phyloP scores from a whole-genome alignment of 2,888 invertebrate genomes.

The Cephus runcator region DNA sequence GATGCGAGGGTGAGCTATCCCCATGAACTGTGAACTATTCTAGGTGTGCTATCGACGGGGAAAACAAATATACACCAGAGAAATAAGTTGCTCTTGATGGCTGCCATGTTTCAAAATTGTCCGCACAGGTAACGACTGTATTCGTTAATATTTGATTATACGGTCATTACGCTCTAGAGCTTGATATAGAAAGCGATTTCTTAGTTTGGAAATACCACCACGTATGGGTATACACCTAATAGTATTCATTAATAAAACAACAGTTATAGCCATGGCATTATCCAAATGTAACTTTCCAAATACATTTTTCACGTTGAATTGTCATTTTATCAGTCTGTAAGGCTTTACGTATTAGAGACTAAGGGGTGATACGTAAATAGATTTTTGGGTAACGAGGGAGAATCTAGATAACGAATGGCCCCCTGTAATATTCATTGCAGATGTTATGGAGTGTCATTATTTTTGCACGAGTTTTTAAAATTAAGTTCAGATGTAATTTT shows the following conservation, averaged over 20 bases:
- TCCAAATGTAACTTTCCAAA: neutral
- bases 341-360: neutral
- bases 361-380: neutral
- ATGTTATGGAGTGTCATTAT: neutral
- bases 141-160: slow-evolving; percentile 45
- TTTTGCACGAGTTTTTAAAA: neutral
- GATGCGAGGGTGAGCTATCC: slow-evolving; percentile 6
- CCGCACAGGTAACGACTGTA: slow-evolving; percentile 39
- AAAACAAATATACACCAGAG: slow-evolving; percentile 46
- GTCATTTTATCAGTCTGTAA: neutral
- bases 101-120: slow-evolving; percentile 40
- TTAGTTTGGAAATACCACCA: neutral
- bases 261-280: neutral
- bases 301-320: neutral
- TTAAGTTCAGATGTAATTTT: neutral
- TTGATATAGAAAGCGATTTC: neutral
- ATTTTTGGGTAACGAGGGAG: neutral
- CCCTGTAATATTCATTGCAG: neutral
- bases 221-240: neutral
- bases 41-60: neutral
- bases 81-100: slow-evolving; percentile 41
- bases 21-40: neutral
- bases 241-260: neutral
- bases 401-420: neutral
- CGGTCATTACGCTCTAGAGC: neutral